Conservation (phyloP, 2,888 invertebrate species). For the Drosophila algonquin region DNA sequence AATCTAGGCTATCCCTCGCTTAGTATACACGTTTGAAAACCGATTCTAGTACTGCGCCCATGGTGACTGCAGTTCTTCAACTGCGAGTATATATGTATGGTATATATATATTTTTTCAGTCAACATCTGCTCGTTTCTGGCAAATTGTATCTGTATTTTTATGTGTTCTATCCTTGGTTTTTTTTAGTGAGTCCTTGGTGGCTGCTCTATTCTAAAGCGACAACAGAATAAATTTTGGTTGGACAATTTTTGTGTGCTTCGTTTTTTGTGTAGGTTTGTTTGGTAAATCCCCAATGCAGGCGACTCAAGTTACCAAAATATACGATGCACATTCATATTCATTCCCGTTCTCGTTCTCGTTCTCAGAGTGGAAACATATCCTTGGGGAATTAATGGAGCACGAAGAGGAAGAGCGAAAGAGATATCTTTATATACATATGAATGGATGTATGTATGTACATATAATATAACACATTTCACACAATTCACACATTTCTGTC, state of each 20-base stretch:
- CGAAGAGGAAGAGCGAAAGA: constrained; percentile 16
- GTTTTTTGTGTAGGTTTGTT: constrained; percentile 28
- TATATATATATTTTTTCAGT: constrained; percentile 12
- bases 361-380: constrained; percentile 37
- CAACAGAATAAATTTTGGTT: constrained; percentile 54
- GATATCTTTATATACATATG: neutral
- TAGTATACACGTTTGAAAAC: neutral
- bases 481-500: constrained; percentile 20
- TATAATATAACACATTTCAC: too few species aligned
- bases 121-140: constrained; percentile 22
- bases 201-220: constrained; percentile 50
- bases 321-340: constrained; percentile 47
- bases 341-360: constrained; percentile 37
- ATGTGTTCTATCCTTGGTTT: constrained; percentile 29
- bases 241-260: constrained; percentile 36
- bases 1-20: neutral
- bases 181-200: constrained; percentile 46
- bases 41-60: constrained; percentile 11
- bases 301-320: constrained; percentile 44
- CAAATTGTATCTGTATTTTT: constrained; percentile 49
- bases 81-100: constrained; percentile 3
- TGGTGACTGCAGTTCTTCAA: constrained; percentile 34
- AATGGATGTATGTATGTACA: constrained; percentile 1
- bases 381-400: constrained; percentile 44
- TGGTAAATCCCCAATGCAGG: constrained; percentile 46